Evolutionary conservation across 2,113 vertebrate genomes (phyloP).

Genomic region (Xiphias gladius): DNA sequence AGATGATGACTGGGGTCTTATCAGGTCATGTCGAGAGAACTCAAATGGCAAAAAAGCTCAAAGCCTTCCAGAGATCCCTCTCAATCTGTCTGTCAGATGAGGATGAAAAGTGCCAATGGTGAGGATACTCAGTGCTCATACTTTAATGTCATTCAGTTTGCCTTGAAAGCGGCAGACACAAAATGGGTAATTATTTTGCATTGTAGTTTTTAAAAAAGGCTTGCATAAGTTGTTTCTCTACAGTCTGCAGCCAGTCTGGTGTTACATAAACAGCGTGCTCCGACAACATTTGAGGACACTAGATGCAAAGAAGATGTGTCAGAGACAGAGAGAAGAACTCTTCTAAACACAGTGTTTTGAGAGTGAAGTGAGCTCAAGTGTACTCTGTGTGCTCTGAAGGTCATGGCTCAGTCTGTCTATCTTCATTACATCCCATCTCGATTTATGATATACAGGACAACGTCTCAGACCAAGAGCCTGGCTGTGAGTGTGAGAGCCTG

Average conservation of each 20-base stretch:
- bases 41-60: slow-evolving; percentile 59
- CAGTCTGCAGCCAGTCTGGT: slow-evolving; percentile 55
- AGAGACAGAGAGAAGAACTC: slow-evolving; percentile 44
- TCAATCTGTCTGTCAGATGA: slow-evolving; percentile 63
- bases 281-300: slow-evolving; percentile 58
- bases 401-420: slow-evolving; percentile 68
- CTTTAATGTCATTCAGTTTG: slow-evolving; percentile 65
- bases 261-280: slow-evolving; percentile 46
- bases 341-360: slow-evolving; percentile 51
- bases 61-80: slow-evolving; percentile 60
- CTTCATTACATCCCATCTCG: slow-evolving; percentile 61
- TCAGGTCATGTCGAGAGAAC: slow-evolving; percentile 65
- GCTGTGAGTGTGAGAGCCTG: slow-evolving; percentile 49
- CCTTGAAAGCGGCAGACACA: slow-evolving; percentile 43
- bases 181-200: slow-evolving; percentile 67
- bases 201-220: slow-evolving; percentile 53
- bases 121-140: slow-evolving; percentile 42
- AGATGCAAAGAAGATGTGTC: slow-evolving; percentile 57
- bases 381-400: slow-evolving; percentile 60
- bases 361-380: slow-evolving; percentile 46
- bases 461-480: slow-evolving; percentile 38
- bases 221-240: slow-evolving; percentile 56
- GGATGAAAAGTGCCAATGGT: slow-evolving; percentile 62
- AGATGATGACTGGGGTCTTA: slow-evolving; percentile 70
- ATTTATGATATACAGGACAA: slow-evolving; percentile 62